Conservation (phyloP, 2,797 vertebrate species). For the Anabacerthia variegaticeps region DNA sequence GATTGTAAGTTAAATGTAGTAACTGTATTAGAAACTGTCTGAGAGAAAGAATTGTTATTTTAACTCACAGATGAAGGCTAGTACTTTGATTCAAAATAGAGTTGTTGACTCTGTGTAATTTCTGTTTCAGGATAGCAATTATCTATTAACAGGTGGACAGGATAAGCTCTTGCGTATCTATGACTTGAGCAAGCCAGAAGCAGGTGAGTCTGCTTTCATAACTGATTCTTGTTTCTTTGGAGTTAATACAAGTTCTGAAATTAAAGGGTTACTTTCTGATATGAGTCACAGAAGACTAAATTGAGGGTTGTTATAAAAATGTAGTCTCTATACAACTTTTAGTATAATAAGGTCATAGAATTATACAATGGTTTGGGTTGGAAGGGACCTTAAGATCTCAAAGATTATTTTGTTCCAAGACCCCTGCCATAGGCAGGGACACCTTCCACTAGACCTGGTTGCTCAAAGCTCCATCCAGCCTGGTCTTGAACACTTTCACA, state of each 20-base stretch:
- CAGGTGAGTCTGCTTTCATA: conserved; percentile 78
- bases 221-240: not conserved
- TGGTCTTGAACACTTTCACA: not conserved
- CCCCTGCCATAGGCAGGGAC: not conserved
- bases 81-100: not conserved
- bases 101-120: conserved; percentile 50
- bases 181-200: conserved; percentile 90
- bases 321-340: not conserved
- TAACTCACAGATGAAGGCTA: not conserved
- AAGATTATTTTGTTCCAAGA: not conserved
- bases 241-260: not conserved
- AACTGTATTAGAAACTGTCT: not conserved
- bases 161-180: conserved; percentile 96
- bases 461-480: not conserved
- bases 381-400: not conserved
- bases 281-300: not conserved
- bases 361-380: not conserved
- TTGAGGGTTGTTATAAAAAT: not conserved
- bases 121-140: conserved; percentile 89
- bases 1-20: not conserved
- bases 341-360: not conserved
- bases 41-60: not conserved
- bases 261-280: not conserved
- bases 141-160: conserved; percentile 92
- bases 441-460: not conserved